Evolutionary conservation across 1,140 invertebrate species (phyloP), one percentile per base, ranked within the genome.

Genomic region (Cyclina sinensis): DNA sequence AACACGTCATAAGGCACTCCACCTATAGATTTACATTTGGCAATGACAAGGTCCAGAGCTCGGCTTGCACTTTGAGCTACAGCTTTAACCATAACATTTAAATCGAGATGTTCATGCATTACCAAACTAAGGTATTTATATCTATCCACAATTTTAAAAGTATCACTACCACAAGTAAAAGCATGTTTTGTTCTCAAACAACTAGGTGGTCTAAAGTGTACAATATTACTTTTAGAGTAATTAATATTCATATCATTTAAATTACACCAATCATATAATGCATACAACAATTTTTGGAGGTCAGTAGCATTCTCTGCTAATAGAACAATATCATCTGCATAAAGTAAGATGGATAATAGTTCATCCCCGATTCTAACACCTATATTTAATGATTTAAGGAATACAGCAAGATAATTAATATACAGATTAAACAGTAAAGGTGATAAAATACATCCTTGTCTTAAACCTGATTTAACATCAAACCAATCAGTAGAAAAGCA

Each of bases 371-470:
- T 48, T 11, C 7, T 9, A 43, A 74, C 30, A 74, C 70, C 14
- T 30, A 48, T 21, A 32, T 70, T 24, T 46, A 35, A 43, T 5
- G n/a, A 39, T 74, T 39, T 74, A n/a, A 74, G 43, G 4, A 11
- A 74, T 27, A n/a, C 7, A 46, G 65, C 39, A 14, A 84, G 62
- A 70, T 84, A 59, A 84, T 84, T 84, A 21, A 84, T 70, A 32
- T 24, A 84, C 59, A 84, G n/a, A 73, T 73, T 84, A 30, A 84
- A 84, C 21, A 84, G 24, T 30, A 84, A 30, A 18, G 81, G 81
- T 46, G 81, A 83, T 16, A 83, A 73, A 35, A 48, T 70, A 84
- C 81, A 84, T 5, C 80, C 80, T 30, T 83, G 80, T 43, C 80
- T 62, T 32, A 83, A 46, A 24, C 59, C 80, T n/a, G 54, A 65